phyloP scores from a whole-genome alignment of 2,888 invertebrate genomes.

The Hypselothyrea guttata region DNA sequence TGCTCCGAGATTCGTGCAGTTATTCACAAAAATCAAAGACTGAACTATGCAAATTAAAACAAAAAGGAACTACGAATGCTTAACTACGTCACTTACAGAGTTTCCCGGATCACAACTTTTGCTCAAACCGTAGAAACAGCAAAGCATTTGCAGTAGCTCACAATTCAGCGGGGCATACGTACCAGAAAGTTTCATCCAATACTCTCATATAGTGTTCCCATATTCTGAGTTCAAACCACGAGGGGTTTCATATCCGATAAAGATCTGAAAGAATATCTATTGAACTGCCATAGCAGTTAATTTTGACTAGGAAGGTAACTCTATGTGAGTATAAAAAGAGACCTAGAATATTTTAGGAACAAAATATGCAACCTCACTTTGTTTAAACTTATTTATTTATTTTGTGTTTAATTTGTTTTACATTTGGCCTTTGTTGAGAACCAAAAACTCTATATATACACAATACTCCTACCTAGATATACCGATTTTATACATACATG shows the following conservation, averaged over 20 bases:
- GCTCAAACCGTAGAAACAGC: slow-evolving; percentile 57
- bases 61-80: slow-evolving; percentile 23
- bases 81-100: slow-evolving; percentile 32
- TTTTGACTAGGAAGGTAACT: too few relatives aligned
- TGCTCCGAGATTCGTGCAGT: slow-evolving; percentile 7
- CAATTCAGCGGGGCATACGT: neutral
- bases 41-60: slow-evolving; percentile 50
- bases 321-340: too few relatives aligned
- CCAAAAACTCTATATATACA: slow-evolving; percentile 25
- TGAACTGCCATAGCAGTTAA: too few relatives aligned
- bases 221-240: too few relatives aligned
- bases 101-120: slow-evolving; percentile 42
- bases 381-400: neutral
- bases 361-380: too few relatives aligned
- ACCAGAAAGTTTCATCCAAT: neutral
- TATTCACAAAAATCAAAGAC: slow-evolving; percentile 52
- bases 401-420: neutral
- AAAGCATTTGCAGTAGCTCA: slow-evolving; percentile 38
- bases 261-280: too few relatives aligned
- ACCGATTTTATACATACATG: slow-evolving; percentile 66
- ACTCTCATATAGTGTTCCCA: too few relatives aligned
- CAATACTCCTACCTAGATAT: slow-evolving; percentile 49
- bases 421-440: slow-evolving; percentile 2
- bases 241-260: too few relatives aligned
- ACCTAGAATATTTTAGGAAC: too few relatives aligned